Evolutionary conservation across 2,888 invertebrate species (phyloP), one percentile per base, ranked within the genome.

Genomic region (Hartigia nigra): DNA sequence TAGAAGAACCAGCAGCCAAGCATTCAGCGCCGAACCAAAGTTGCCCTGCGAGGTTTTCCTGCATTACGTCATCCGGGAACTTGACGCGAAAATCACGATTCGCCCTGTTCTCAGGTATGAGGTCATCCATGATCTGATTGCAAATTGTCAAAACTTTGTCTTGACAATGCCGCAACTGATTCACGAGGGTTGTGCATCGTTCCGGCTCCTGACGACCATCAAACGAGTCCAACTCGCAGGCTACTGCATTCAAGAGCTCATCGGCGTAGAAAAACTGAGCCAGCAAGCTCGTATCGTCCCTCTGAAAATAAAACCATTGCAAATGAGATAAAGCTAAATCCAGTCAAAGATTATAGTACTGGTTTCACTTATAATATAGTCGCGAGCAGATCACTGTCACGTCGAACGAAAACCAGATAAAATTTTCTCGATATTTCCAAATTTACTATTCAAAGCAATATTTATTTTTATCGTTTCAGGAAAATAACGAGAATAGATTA

Each of bases 21-120:
- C 99, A 99, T 96, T 99, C 99, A 79, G 99, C 99, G 31, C 99
- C 99, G 92, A 99, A 99, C 99, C 99, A 99, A 74, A 99, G 94
- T 92, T 99, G 99, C 0, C 99, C 99, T 70, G 99, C 98, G 81
- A 99, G 93, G 92, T 98, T 99, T 91, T 99, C 99, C 92, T 99
- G 99, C 84, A 99, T 94, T 14, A 99, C 98, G 91, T 99, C 99
- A 91, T 99, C 99, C 0, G 99, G 99, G 90, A 99, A 99, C 93
- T 99, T 99, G 79, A 98, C 98, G 75, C 99, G 94, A 92, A 99
- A 99, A 87, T 99, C 98, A 74, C 99, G 94, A 84, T 97, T 96
- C 78, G 98, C 98, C 78, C 98, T 94, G 91, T 97, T 96, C 82
- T 96, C 96, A 4, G 94, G 93, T 79, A 98, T 95, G 77, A 98